Evolutionary conservation across 2,888 invertebrate genomes (phyloP), one percentile per base, ranked within the genome.

Genomic region (Nyleta sp.): DNA sequence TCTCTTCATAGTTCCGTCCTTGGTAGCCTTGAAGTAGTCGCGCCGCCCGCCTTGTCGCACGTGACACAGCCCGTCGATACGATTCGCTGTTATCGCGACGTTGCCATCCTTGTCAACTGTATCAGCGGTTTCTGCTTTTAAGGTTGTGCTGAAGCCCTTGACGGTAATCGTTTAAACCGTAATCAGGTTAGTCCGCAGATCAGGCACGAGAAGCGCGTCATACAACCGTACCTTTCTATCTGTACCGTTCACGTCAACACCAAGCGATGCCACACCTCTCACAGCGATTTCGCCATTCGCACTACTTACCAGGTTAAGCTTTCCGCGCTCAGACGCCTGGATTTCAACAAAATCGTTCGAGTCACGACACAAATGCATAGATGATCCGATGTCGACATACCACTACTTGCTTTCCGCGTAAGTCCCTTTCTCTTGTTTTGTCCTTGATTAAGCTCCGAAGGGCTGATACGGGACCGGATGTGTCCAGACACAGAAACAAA

Each of bases 111-210:
- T 3, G 42, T 53, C 77, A 10, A 48, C 17, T n/a, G 71, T 35
- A 8, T 13, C n/a, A 0, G 67, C 57, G 1, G 24, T 7, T 17
- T 38, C 5, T 13, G 65, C 67, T 7, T 8, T 59, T 13, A 74
- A 71, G 1, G 65, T 44, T 0, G 78, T 74, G 7, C 40, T 38
- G 10, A 11, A 52, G 24, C 38, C 31, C 15, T 72, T 67, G 15
- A 72, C 68, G 1, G 73, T 80, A 1, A 81, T 67, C 38, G 76
- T 80, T 1, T 42, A 52, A 4, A 81, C 74, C 5, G 78, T 81
- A 2, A 82, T 20, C 10, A 82, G 33, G 31, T 80, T 82, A 7
- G 71, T 67, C 2, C 80, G 62, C 2, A 81, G 38, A 42, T 82
- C 78, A 2, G 78, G 81, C 0, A 82, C 80, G 10, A 73, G 42